Conservation (phyloP, 2,888 invertebrate species). For the Perithous albicinctus region DNA sequence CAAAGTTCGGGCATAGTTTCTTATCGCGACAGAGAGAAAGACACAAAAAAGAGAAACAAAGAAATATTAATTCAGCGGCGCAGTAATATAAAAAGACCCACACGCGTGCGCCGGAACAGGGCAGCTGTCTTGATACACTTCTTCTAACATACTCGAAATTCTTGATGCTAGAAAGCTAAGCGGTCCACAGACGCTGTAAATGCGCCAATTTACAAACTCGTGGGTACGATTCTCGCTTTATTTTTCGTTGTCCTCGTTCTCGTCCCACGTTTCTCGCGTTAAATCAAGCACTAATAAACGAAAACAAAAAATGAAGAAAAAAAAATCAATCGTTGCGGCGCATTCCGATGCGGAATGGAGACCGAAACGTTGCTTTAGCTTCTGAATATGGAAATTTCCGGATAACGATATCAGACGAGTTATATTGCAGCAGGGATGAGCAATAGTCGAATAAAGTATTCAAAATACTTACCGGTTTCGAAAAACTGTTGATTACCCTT, state of each 20-base stretch:
- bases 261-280: neutral
- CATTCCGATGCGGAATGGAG: neutral
- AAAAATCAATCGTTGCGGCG: neutral
- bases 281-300: neutral
- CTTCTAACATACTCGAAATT: conserved; percentile 30
- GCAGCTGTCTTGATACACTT: conserved; percentile 8
- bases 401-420: neutral
- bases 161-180: neutral
- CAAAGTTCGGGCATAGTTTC: conserved; percentile 47
- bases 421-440: neutral
- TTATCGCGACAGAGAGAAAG: neutral
- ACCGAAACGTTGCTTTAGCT: neutral
- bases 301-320: neutral
- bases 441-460: neutral
- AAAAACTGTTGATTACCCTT: neutral
- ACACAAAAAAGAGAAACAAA: neutral
- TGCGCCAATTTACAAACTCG: neutral
- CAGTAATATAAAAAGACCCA: neutral
- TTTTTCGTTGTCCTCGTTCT: neutral
- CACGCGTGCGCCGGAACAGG: neutral
- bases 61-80: neutral
- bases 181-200: neutral
- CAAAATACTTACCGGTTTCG: neutral
- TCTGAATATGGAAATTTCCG: neutral
- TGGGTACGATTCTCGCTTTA: neutral